Evolutionary conservation across 2,113 vertebrate species (phyloP).

Genomic region (Dolichallabes microphthalmus): DNA sequence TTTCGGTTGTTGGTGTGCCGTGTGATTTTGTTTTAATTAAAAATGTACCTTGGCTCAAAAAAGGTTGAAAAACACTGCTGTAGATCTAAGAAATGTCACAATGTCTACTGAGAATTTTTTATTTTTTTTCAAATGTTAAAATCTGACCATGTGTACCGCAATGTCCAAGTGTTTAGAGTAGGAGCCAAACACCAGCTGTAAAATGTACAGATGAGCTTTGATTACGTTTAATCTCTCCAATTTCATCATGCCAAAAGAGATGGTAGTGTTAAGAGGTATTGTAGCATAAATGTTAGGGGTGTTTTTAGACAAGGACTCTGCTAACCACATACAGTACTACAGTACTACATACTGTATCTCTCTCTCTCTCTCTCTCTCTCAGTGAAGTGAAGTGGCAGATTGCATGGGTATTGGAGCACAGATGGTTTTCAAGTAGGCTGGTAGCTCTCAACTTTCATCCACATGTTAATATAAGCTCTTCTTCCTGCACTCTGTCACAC

Average conservation of each 20-base stretch:
- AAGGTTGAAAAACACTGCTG: too few species aligned
- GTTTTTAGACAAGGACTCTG: background rate
- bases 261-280: background rate
- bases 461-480: slow-evolving; percentile 11
- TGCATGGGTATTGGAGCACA: slow-evolving; percentile 3
- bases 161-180: background rate
- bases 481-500: background rate
- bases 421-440: slow-evolving; percentile 18
- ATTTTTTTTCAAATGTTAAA: background rate
- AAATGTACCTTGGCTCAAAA: too few species aligned
- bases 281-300: background rate
- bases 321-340: background rate
- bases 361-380: slow-evolving; percentile 3
- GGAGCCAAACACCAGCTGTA: background rate
- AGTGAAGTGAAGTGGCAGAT: background rate
- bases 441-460: background rate
- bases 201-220: background rate
- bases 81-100: background rate
- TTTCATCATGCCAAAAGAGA: background rate
- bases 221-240: background rate
- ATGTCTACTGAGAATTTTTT: background rate
- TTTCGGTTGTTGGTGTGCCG: too few species aligned
- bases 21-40: too few species aligned
- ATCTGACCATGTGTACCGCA: background rate
- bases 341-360: background rate